Evolutionary conservation across 1,140 invertebrate species (phyloP).

Genomic region (Brachionus koreanus): DNA sequence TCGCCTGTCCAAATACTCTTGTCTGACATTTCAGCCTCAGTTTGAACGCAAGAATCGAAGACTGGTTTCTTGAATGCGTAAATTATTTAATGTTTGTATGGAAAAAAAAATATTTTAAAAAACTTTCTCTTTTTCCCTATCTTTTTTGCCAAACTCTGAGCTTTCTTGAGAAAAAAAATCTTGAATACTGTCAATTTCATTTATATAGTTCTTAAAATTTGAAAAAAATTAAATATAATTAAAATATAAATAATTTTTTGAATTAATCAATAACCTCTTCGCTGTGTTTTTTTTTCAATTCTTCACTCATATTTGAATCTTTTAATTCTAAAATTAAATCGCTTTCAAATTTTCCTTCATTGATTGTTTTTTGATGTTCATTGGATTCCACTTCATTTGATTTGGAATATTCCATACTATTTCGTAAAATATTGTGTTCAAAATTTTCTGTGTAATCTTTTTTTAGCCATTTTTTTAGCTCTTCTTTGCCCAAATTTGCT

Average conservation of each 20-base stretch:
- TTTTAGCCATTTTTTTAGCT: background rate
- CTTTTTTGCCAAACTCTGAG: background rate
- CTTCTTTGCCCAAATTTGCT: background rate
- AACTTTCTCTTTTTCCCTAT: background rate
- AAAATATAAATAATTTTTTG: background rate
- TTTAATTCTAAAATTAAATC: background rate
- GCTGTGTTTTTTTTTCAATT: background rate
- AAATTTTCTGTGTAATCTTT: background rate
- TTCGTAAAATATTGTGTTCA: background rate
- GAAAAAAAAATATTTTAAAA: background rate
- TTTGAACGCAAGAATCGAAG: background rate
- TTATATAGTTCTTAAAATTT: background rate
- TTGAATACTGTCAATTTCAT: constrained; percentile 36
- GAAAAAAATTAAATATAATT: background rate
- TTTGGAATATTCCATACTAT: background rate
- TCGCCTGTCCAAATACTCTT: constrained; percentile 41
- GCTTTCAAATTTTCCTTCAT: background rate
- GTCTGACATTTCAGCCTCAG: background rate
- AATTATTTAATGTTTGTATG: background rate
- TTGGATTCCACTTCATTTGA: background rate
- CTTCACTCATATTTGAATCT: constrained; percentile 1
- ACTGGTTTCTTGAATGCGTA: background rate
- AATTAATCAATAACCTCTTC: constrained; percentile 3
- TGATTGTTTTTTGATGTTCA: background rate
- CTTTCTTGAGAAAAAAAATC: constrained; percentile 30